These are phyloP conservation scores for Achlya flavicornis DNA, from an alignment of 2,888 invertebrate species.

Conservation along the genomic window DNA sequence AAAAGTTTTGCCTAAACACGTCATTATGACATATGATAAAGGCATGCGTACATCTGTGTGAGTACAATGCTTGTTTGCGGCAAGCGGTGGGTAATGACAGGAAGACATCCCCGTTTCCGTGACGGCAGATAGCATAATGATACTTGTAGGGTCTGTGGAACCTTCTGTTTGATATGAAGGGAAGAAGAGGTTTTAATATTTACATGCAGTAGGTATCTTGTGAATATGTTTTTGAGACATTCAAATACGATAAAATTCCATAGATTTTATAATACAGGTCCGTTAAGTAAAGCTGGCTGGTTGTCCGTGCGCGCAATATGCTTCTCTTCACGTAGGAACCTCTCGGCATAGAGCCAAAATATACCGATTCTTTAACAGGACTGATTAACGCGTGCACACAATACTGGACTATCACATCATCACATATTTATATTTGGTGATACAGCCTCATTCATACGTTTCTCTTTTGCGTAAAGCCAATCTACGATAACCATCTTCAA, in stretches of 20 bases:
- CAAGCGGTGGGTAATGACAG: slow-evolving; percentile 40
- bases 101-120: slow-evolving; percentile 37
- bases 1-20: not conserved
- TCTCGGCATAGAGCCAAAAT: too few relatives aligned
- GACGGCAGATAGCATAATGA: slow-evolving; percentile 39
- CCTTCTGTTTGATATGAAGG: slow-evolving; percentile 12
- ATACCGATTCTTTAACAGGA: too few relatives aligned
- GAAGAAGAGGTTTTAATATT: slow-evolving; percentile 14
- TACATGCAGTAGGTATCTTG: not conserved
- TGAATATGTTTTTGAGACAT: not conserved
- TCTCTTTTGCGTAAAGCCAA: not conserved
- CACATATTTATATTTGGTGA: too few relatives aligned
- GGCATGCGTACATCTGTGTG: slow-evolving; percentile 4
- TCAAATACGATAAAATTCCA: too few relatives aligned
- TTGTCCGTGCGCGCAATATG: too few relatives aligned
- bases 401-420: too few relatives aligned
- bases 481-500: not conserved
- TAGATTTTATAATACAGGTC: too few relatives aligned
- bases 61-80: slow-evolving; percentile 17
- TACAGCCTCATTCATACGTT: too few relatives aligned
- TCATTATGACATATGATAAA: not conserved
- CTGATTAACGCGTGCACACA: too few relatives aligned
- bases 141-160: slow-evolving; percentile 19
- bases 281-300: too few relatives aligned
- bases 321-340: too few relatives aligned